These are phyloP conservation scores for Adrianichthys oophorus DNA, from an alignment of 2,797 vertebrate genomes.

Conservation along the genomic window DNA sequence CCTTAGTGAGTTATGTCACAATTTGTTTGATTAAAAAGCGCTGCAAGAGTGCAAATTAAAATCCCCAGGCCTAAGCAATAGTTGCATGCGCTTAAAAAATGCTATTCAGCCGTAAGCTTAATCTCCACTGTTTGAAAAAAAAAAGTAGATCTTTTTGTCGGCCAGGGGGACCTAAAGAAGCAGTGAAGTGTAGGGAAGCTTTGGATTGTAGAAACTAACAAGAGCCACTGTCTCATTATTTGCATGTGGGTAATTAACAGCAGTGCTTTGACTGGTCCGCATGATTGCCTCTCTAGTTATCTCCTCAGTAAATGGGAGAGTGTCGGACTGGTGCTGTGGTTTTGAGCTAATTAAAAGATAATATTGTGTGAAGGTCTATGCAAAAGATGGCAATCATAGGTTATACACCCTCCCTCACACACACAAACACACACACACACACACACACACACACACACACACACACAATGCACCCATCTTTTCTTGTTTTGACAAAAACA, in stretches of 20 bases:
- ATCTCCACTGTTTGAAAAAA: conserved; percentile 46
- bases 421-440: background rate
- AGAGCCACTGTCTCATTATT: conserved; percentile 79
- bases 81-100: conserved; percentile 44
- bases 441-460: conserved; percentile 17
- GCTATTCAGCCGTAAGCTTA: conserved; percentile 39
- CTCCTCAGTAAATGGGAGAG: conserved; percentile 73
- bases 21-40: conserved; percentile 24
- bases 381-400: conserved; percentile 59
- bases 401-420: conserved; percentile 11
- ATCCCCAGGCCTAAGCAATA: conserved; percentile 14
- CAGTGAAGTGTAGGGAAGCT: conserved; percentile 71
- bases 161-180: conserved; percentile 61
- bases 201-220: conserved; percentile 79
- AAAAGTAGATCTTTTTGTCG: conserved; percentile 55
- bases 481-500: conserved; percentile 33
- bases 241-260: conserved; percentile 80
- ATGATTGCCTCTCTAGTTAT: conserved; percentile 81
- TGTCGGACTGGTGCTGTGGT: conserved; percentile 70
- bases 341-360: conserved; percentile 85
- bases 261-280: conserved; percentile 67
- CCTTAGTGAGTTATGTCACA: conserved; percentile 11
- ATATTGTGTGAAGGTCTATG: conserved; percentile 68
- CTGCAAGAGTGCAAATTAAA: conserved; percentile 5
- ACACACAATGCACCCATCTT: conserved; percentile 33